Evolutionary conservation across 2,888 invertebrate genomes (phyloP).

Genomic region (Acronicta alni): DNA sequence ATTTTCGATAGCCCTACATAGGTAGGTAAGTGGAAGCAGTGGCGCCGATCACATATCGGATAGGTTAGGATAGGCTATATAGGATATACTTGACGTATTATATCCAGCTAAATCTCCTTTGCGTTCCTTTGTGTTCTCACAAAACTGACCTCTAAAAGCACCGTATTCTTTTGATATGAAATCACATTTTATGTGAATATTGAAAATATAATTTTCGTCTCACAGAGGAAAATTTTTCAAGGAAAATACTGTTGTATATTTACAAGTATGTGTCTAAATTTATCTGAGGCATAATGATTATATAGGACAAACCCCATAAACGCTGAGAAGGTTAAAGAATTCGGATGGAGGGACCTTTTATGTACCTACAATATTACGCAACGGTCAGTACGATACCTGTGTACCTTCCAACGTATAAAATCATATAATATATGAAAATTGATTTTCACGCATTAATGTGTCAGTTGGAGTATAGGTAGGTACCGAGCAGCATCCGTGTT

Average conservation of each 20-base stretch:
- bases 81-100: neutral
- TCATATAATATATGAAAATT: slow-evolving; percentile 54
- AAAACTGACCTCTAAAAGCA: slow-evolving; percentile 6
- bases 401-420: slow-evolving; percentile 29
- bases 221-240: slow-evolving; percentile 7
- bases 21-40: too few species aligned
- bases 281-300: slow-evolving; percentile 8
- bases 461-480: slow-evolving; percentile 55
- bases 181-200: slow-evolving; percentile 12
- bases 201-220: slow-evolving; percentile 13
- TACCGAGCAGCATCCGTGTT: slow-evolving; percentile 51
- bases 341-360: slow-evolving; percentile 25
- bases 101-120: neutral
- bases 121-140: neutral
- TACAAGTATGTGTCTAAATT: slow-evolving; percentile 10
- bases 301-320: slow-evolving; percentile 29
- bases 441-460: slow-evolving; percentile 60
- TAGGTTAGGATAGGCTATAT: too few species aligned
- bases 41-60: too few species aligned
- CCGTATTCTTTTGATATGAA: slow-evolving; percentile 16
- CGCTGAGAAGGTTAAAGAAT: slow-evolving; percentile 41
- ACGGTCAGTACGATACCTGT: slow-evolving; percentile 35
- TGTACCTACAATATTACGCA: slow-evolving; percentile 21
- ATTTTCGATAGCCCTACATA: too few species aligned
- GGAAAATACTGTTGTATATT: slow-evolving; percentile 7